These are phyloP conservation scores for Paedocypris sp. DNA, from an alignment of 2,113 vertebrate species.

Conservation along the genomic window DNA sequence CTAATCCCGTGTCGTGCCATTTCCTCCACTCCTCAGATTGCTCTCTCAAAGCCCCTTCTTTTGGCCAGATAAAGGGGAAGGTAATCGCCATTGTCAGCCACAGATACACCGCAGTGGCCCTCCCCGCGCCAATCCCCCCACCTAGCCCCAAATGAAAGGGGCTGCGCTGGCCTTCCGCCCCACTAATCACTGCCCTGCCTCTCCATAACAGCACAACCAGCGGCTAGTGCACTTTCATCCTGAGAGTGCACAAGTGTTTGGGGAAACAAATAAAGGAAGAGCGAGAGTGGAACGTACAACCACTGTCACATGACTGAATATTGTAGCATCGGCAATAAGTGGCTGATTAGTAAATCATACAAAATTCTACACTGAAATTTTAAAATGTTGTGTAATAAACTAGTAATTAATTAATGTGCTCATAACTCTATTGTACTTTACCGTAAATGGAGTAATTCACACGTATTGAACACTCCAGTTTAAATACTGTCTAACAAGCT, in stretches of 20 bases:
- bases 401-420: too few relatives aligned
- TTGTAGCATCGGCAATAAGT: too few relatives aligned
- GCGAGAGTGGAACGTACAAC: background rate
- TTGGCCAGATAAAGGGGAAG: slow-evolving; percentile 95
- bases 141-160: slow-evolving; percentile 66
- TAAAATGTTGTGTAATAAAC: too few relatives aligned
- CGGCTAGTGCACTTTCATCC: slow-evolving; percentile 67
- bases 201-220: slow-evolving; percentile 63
- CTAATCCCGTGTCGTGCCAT: slow-evolving; percentile 98
- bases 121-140: slow-evolving; percentile 39
- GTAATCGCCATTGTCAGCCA: slow-evolving; percentile 93
- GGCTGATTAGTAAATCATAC: too few relatives aligned
- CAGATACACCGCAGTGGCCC: slow-evolving; percentile 60
- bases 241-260: slow-evolving; percentile 46
- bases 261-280: background rate
- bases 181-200: slow-evolving; percentile 68
- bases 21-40: slow-evolving; percentile 93
- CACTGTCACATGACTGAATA: too few relatives aligned
- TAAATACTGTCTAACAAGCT: too few relatives aligned
- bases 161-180: slow-evolving; percentile 65
- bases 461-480: too few relatives aligned
- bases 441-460: too few relatives aligned
- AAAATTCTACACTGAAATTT: too few relatives aligned
- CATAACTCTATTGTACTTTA: too few relatives aligned
- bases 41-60: slow-evolving; percentile 87